Percentiles rank a stretch among this genome's conserved stretches.
Conservation (phyloP, 37 sponge, comb jelly and placozoan genomes). For the Axinella damicornis region DNA sequence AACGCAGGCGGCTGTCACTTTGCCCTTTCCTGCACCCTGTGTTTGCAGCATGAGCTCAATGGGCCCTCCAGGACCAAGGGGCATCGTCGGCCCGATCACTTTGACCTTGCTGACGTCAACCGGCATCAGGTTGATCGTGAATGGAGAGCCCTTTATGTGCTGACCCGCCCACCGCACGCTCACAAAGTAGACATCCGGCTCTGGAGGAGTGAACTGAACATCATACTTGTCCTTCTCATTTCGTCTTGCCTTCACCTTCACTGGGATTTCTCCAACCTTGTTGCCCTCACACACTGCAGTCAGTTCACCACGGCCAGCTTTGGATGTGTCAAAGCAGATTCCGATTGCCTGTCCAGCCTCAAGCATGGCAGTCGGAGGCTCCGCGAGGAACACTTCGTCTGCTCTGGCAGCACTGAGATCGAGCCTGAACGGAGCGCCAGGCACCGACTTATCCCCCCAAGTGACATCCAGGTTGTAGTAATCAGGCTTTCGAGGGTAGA, state of each 20-base stretch:
- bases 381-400: conserved; percentile 43
- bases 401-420: conserved; percentile 44
- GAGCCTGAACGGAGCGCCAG: conserved; percentile 71
- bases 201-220: conserved; percentile 57
- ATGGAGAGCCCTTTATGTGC: conserved; percentile 80
- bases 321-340: conserved; percentile 43
- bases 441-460: conserved; percentile 50
- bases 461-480: conserved; percentile 50
- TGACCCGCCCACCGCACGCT: conserved; percentile 65
- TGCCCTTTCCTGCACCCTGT: conserved; percentile 60
- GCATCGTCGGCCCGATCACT: conserved; percentile 61
- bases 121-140: conserved; percentile 70
- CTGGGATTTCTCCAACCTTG: conserved; percentile 54
- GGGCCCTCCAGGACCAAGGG: conserved; percentile 44
- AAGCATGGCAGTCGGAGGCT: conserved; percentile 50
- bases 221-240: conserved; percentile 39
- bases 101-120: conserved; percentile 57
- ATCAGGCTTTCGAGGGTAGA: conserved; percentile 43
- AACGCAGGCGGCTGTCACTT: conserved; percentile 56
- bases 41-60: conserved; percentile 64
- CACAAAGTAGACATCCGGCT: conserved; percentile 58
- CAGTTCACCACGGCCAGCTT: conserved; percentile 54
- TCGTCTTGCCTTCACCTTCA: conserved; percentile 36
- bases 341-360: conserved; percentile 60
- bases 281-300: conserved; percentile 57